Base-by-base conservation (phyloP, 2,888 invertebrate species). In the Pachydiplax longipennis region DNA sequence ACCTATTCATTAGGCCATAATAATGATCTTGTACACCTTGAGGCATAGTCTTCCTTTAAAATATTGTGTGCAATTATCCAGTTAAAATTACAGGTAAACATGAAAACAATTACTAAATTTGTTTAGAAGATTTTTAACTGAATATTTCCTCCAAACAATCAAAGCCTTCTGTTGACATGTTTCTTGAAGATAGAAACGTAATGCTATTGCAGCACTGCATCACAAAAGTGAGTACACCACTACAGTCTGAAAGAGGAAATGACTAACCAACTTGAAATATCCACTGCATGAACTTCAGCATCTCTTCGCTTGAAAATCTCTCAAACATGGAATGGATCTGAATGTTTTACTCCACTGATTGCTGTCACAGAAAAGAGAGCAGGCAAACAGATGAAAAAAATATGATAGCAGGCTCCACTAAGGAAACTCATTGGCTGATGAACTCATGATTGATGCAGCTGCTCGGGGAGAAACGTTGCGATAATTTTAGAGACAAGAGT, bases 251-350 rank as follows among this genome's bases (percentile, higher is more conserved):
- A 61, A 37, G 1, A n/a, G 6, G 61, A 35, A n/a, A 37, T 8
- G 25, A n/a, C 61, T 58, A 6, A 22, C 48, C 22, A 37, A 37
- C 18, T 61, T 65, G 40, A 31, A 25, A 35, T n/a, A 83, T 83
- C 25, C 44, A 40, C 81, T 44, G 1, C 40, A 44, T 44, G 6
- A 35, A 53, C 15, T 83, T 18, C 25, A 12, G 8, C 25, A 73
- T 13, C 31, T 31, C 73, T 58, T 58, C 18, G 18, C 31, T 73
- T 48, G 31, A 31, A 48, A 37, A 61, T n/a, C 35, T 87, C 37
- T 65, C 65, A 73, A 83, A 31, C 58, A 83, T 87, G 87, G 87
- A 87, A 87, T 87, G 87, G 61, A 87, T 61, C 22, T 83, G 83
- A 87, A 83, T 37, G 25, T n/a, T 22, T n/a, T 37, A 87, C 87